A percentile compares a stretch with the other conserved stretches of the same genome.
Evolutionary conservation across 2,113 vertebrate species (phyloP).

Genomic region (Cavia aperea): DNA sequence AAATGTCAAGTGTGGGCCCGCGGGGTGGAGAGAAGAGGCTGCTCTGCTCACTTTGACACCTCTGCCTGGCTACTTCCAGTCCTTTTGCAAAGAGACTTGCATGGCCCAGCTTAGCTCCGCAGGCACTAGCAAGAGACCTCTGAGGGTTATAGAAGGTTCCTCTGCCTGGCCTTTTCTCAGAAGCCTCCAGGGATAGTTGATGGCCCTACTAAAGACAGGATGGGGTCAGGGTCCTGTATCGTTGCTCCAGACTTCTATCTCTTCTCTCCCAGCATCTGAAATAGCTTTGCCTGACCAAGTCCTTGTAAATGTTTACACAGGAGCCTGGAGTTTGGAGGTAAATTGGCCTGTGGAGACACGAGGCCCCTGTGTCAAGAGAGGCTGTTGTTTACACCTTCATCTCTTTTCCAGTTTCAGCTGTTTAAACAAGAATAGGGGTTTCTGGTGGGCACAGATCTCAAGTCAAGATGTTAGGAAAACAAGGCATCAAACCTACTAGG

Average conservation of each 20-base stretch:
- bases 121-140: neutral
- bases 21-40: neutral
- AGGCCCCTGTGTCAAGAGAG: neutral
- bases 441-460: neutral
- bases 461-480: constrained; percentile 6
- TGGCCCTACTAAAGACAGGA: neutral
- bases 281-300: neutral
- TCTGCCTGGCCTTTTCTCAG: neutral
- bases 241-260: neutral
- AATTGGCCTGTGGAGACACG: neutral
- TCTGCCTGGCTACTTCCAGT: neutral
- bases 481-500: neutral
- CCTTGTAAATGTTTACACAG: neutral
- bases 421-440: neutral
- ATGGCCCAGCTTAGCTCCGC: neutral
- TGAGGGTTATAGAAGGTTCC: neutral
- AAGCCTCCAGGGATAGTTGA: neutral
- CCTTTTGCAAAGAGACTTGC: neutral
- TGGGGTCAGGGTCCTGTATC: neutral
- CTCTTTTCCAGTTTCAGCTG: neutral
- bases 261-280: neutral
- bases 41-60: neutral
- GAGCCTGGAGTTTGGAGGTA: neutral
- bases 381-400: neutral
- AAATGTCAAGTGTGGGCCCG: neutral